Conservation (phyloP, 1,140 invertebrate genomes). For the Varroa destructor region DNA sequence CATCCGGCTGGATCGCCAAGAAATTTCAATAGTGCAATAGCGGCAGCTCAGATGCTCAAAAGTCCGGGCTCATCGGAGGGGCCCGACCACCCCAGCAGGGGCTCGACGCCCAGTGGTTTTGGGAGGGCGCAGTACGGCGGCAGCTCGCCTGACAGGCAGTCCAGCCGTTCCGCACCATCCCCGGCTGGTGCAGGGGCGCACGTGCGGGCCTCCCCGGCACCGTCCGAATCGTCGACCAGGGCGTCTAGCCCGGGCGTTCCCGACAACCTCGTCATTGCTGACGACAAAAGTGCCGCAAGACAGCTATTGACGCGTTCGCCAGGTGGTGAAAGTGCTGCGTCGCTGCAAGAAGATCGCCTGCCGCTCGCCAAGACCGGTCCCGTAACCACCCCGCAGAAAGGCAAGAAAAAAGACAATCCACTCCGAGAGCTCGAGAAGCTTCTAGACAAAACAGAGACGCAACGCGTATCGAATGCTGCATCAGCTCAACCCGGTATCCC, state of each 20-base stretch:
- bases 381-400: constrained; percentile 36
- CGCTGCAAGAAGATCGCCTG: neutral
- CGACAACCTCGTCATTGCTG: constrained; percentile 7
- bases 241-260: constrained; percentile 19
- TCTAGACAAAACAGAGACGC: constrained; percentile 80
- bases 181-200: constrained; percentile 11
- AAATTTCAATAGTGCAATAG: constrained; percentile 49
- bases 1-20: constrained; percentile 34
- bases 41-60: constrained; percentile 60
- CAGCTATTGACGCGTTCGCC: constrained; percentile 2
- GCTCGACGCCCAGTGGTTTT: constrained; percentile 12
- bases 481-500: constrained; percentile 36
- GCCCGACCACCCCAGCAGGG: constrained; percentile 29
- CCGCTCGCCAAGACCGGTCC: constrained; percentile 17
- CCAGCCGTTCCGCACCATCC: constrained; percentile 24
- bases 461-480: constrained; percentile 36
- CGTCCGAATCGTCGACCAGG: constrained; percentile 25
- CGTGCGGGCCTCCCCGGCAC: constrained; percentile 17
- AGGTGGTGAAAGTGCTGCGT: constrained; percentile 7
- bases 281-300: neutral
- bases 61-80: constrained; percentile 49
- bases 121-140: constrained; percentile 29
- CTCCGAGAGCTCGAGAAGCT: constrained; percentile 82
- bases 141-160: constrained; percentile 25
- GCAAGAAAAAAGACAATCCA: constrained; percentile 43